Evolutionary conservation across 2,888 invertebrate genomes (phyloP).

Genomic region (Nemoura dubitans): DNA sequence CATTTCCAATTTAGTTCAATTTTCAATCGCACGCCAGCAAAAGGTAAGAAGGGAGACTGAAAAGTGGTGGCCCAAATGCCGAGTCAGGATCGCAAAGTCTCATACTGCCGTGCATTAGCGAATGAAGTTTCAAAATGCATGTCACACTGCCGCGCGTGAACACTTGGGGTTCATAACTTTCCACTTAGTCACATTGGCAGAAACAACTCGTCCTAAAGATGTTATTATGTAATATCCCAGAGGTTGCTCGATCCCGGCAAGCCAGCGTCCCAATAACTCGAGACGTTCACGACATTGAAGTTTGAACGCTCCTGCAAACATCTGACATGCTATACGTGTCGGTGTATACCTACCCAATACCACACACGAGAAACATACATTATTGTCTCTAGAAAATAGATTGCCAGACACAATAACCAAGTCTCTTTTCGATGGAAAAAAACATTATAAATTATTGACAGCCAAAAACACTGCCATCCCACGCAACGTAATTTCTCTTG

Average conservation of each 20-base stretch:
- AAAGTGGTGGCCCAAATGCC: neutral
- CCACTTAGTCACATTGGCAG: neutral
- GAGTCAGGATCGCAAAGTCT: neutral
- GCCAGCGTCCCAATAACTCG: no score
- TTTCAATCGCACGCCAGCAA: no score
- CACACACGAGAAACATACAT: no score
- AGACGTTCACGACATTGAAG: no score
- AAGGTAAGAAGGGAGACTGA: neutral
- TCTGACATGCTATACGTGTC: no score
- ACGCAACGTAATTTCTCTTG: neutral
- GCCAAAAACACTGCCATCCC: neutral
- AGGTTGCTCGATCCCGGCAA: no score
- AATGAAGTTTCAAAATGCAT: no score
- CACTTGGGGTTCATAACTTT: neutral
- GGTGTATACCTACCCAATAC: no score
- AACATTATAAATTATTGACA: neutral
- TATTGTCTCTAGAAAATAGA: no score
- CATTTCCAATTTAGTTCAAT: neutral
- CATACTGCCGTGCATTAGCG: neutral
- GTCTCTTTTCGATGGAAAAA: neutral
- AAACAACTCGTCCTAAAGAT: no score
- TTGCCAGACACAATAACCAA: neutral
- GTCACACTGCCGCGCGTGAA: neutral
- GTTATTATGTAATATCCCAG: no score
- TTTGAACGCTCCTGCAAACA: no score